Evolutionary conservation across 2,113 vertebrate species (phyloP).

Genomic region (Trichomycterus rosablanca): DNA sequence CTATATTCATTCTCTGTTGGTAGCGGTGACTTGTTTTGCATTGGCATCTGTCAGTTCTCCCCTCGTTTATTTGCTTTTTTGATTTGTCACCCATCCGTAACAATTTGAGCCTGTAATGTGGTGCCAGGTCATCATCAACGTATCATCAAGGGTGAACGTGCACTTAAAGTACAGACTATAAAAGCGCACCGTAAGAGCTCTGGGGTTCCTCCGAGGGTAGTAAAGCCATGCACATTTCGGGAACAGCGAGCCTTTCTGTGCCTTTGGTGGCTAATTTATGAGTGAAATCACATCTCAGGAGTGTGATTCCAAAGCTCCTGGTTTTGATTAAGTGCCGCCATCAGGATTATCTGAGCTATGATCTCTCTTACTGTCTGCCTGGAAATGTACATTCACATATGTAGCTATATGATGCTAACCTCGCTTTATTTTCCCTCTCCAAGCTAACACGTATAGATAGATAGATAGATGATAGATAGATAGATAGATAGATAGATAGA

Average conservation of each 20-base stretch:
- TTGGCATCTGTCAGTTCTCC: too few relatives aligned
- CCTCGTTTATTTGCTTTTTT: too few relatives aligned
- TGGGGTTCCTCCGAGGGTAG: conserved; percentile 18
- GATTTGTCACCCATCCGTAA: too few relatives aligned
- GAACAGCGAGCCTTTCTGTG: conserved; percentile 1
- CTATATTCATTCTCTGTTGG: too few relatives aligned
- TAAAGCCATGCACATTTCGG: conserved; percentile 8
- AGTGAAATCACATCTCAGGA: conserved; percentile 25
- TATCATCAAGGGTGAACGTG: background rate
- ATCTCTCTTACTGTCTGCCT: conserved; percentile 26
- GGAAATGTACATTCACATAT: background rate
- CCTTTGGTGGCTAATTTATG: conserved; percentile 30
- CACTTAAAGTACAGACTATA: conserved; percentile 24
- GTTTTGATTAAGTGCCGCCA: conserved; percentile 42
- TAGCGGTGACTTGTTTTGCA: too few relatives aligned
- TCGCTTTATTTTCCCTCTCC: background rate
- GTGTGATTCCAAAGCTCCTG: conserved; percentile 38
- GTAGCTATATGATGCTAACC: background rate
- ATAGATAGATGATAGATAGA: conserved; percentile 13
- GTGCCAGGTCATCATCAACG: background rate
- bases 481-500: conserved; percentile 12
- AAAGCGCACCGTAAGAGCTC: conserved; percentile 9
- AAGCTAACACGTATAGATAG: conserved; percentile 10
- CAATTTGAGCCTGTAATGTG: background rate
- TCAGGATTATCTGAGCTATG: conserved; percentile 40